These are phyloP conservation scores for Caiman crocodilus DNA, from an alignment of 2,797 vertebrate species.

Conservation along the genomic window DNA sequence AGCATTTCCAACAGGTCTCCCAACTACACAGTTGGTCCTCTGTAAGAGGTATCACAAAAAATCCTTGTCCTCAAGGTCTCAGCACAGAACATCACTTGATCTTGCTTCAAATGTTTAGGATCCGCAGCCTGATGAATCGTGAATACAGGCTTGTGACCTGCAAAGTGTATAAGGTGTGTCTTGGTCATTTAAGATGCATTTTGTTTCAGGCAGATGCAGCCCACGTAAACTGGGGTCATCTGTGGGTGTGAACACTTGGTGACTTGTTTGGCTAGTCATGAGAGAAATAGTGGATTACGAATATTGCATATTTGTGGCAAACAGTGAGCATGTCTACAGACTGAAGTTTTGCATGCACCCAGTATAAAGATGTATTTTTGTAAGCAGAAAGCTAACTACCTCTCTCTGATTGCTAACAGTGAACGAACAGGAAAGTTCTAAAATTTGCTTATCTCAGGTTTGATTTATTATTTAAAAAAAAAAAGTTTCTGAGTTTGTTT, in stretches of 20 bases:
- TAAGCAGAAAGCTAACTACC: too few species aligned
- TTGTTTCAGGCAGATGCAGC: neutral
- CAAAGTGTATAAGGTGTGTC: too few species aligned
- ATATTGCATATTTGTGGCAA: neutral
- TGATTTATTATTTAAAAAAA: neutral
- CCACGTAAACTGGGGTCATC: neutral
- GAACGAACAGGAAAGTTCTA: neutral
- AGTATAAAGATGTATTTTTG: too few species aligned
- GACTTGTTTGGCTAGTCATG: neutral
- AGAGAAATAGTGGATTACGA: slow-evolving; percentile 10
- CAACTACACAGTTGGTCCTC: too few species aligned
- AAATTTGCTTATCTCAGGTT: neutral
- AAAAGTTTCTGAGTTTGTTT: neutral
- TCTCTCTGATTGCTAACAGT: neutral
- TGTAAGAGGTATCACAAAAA: too few species aligned
- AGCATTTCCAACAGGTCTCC: too few species aligned
- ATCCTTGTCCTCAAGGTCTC: too few species aligned
- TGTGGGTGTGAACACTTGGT: neutral
- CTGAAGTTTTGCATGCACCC: neutral
- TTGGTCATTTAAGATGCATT: slow-evolving; percentile 14
- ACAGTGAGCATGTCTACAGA: neutral
- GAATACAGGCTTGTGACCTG: too few species aligned
- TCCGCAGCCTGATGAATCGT: too few species aligned
- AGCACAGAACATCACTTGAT: too few species aligned
- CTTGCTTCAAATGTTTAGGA: too few species aligned